phyloP scores from a whole-genome alignment of 2,797 vertebrate genomes.

The Neosalanx taihuensis region DNA sequence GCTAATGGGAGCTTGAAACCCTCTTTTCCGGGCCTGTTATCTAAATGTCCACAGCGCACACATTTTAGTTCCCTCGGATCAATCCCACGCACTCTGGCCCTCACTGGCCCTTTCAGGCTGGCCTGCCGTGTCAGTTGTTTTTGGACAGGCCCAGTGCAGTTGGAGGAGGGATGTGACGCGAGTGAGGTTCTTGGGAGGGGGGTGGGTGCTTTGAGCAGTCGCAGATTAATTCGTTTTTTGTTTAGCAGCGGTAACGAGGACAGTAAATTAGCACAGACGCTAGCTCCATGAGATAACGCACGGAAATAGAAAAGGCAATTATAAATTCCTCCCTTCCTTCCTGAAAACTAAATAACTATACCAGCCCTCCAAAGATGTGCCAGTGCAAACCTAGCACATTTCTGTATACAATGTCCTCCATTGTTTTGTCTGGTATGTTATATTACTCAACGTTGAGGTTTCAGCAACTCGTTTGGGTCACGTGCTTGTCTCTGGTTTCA shows the following conservation, averaged over 20 bases:
- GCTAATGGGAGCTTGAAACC: slow-evolving; percentile 48
- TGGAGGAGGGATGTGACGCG: background rate
- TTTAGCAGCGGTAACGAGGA: slow-evolving; percentile 57
- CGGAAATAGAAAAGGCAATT: slow-evolving; percentile 58
- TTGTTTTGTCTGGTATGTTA: background rate
- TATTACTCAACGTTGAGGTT: background rate
- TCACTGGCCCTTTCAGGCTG: slow-evolving; percentile 12
- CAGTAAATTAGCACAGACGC: slow-evolving; percentile 58
- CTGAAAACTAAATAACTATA: no score
- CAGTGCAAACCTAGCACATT: no score
- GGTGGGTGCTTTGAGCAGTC: slow-evolving; percentile 13
- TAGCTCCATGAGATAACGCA: slow-evolving; percentile 46
- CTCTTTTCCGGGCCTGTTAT: slow-evolving; percentile 30
- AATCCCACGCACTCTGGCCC: background rate
- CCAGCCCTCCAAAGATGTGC: no score
- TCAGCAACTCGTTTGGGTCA: background rate
- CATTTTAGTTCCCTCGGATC: slow-evolving; percentile 38
- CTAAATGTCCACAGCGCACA: slow-evolving; percentile 31
- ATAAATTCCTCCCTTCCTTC: slow-evolving; percentile 24
- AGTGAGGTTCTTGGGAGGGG: background rate
- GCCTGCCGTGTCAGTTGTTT: slow-evolving; percentile 32
- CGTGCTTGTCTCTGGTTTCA: background rate
- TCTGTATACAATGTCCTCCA: background rate
- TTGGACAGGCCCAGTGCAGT: slow-evolving; percentile 24
- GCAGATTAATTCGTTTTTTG: slow-evolving; percentile 38